Evolutionary conservation across 2,797 vertebrate genomes (phyloP).

Genomic region (Cryptoprocta ferox): DNA sequence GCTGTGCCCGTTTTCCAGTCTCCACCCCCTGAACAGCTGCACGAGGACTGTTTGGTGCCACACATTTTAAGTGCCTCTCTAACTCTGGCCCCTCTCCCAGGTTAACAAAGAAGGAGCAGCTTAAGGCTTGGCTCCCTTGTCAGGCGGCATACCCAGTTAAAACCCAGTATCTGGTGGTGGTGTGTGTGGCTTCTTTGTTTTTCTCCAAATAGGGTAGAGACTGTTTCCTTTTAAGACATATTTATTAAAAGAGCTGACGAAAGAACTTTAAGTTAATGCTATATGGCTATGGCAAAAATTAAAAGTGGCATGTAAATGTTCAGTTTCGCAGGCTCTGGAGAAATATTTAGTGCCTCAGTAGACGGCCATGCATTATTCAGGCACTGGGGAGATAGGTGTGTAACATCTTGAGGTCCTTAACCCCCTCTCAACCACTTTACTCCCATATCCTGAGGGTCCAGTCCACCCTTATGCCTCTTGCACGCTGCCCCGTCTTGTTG

Average conservation of each 20-base stretch:
- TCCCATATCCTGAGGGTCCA: not conserved
- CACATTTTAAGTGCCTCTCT: too few relatives aligned
- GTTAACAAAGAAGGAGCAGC: not conserved
- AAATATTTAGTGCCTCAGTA: not conserved
- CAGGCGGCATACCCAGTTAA: not conserved
- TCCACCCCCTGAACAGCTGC: not conserved
- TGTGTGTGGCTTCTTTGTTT: not conserved
- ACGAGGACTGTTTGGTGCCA: not conserved
- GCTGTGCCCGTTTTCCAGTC: not conserved
- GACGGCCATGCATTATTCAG: not conserved
- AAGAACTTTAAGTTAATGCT: not conserved
- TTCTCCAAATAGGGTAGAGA: not conserved
- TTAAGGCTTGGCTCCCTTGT: not conserved
- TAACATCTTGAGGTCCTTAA: not conserved
- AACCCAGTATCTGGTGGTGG: not conserved
- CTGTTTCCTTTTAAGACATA: not conserved
- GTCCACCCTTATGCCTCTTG: not conserved
- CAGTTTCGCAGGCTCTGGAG: not conserved
- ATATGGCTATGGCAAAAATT: not conserved
- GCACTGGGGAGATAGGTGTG: not conserved
- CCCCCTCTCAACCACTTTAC: not conserved
- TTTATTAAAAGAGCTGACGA: not conserved
- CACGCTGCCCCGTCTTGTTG: not conserved
- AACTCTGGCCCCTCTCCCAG: not conserved
- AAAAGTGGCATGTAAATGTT: not conserved